A percentile compares a stretch with the other conserved stretches of the same genome.
These are phyloP conservation scores for Pteropus alecto DNA, from an alignment of 2,113 vertebrate species.

Conservation along the genomic window DNA sequence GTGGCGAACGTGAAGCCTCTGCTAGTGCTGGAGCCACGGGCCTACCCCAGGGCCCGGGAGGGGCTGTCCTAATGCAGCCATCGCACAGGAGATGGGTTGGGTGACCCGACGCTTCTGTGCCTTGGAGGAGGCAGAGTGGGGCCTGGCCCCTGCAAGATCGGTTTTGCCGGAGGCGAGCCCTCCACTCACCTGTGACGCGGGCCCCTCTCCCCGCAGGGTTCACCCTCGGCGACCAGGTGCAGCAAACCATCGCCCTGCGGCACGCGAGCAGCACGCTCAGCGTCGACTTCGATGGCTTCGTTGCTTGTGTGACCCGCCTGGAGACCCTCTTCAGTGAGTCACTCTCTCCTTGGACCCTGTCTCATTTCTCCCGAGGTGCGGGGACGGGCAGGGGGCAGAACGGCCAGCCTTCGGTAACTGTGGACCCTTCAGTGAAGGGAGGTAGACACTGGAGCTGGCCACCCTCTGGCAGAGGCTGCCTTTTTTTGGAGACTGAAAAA, in stretches of 20 bases:
- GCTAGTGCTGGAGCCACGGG: neutral
- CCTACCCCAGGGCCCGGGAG: neutral
- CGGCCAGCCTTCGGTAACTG: neutral
- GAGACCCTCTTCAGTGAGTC: slow-evolving; percentile 94
- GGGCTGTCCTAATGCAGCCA: neutral
- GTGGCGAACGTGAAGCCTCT: no score
- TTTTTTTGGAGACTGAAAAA: neutral
- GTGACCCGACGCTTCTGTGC: neutral
- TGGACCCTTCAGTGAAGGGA: no score
- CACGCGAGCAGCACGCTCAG: slow-evolving; percentile 84
- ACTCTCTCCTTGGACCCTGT: neutral
- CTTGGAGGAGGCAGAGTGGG: neutral
- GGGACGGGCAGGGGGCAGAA: neutral
- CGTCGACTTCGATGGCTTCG: slow-evolving; percentile 90
- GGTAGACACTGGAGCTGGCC: neutral
- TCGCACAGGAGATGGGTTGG: neutral
- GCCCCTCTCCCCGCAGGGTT: slow-evolving; percentile 84
- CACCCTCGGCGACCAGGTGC: slow-evolving; percentile 86
- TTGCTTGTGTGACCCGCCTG: slow-evolving; percentile 88
- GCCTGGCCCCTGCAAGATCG: neutral
- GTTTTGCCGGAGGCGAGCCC: neutral
- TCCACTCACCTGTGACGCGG: neutral
- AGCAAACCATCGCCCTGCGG: slow-evolving; percentile 85
- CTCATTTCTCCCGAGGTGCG: fast-evolving
- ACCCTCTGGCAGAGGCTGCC: neutral